phyloP scores from a whole-genome alignment of 2,888 invertebrate species.

The Blera fallax region DNA sequence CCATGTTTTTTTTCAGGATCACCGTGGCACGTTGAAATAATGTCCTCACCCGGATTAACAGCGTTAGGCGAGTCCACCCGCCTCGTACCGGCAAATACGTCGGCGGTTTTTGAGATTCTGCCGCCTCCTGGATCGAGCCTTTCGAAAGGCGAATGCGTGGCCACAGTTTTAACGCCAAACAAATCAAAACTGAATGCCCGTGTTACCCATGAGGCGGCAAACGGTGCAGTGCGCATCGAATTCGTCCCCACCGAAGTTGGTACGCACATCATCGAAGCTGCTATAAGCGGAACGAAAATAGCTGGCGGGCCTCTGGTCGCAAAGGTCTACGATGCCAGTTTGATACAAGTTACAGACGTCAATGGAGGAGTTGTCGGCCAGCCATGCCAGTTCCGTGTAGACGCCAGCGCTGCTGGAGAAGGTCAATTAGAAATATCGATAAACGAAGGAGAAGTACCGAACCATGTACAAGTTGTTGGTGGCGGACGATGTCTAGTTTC shows the following conservation, averaged over 20 bases:
- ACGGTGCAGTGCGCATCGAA: constrained; percentile 94
- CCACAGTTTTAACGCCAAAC: constrained; percentile 91
- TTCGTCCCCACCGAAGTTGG: constrained; percentile 97
- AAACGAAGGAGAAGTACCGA: constrained; percentile 99
- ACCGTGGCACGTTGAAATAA: constrained; percentile 96
- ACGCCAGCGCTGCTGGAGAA: constrained; percentile 98
- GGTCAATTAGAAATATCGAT: constrained; percentile 99
- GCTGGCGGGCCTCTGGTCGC: constrained; percentile 95
- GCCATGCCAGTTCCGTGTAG: constrained; percentile 98
- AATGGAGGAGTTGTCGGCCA: constrained; percentile 97
- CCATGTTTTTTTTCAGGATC: constrained; percentile 86
- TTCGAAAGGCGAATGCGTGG: constrained; percentile 84
- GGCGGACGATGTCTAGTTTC: constrained; percentile 97
- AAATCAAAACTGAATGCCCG: constrained; percentile 91
- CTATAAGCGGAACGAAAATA: constrained; percentile 94
- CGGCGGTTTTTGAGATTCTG: constrained; percentile 91
- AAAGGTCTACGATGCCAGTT: constrained; percentile 96
- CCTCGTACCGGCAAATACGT: constrained; percentile 93
- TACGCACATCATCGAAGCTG: constrained; percentile 95
- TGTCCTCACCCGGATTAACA: constrained; percentile 89
- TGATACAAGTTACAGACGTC: constrained; percentile 96
- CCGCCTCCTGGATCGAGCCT: constrained; percentile 83
- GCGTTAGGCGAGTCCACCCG: constrained; percentile 94
- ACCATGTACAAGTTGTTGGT: constrained; percentile 98
- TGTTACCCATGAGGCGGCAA: constrained; percentile 90